Base-by-base conservation (phyloP, 2,888 invertebrate species). In the Pristionchus fissidentatus region DNA sequence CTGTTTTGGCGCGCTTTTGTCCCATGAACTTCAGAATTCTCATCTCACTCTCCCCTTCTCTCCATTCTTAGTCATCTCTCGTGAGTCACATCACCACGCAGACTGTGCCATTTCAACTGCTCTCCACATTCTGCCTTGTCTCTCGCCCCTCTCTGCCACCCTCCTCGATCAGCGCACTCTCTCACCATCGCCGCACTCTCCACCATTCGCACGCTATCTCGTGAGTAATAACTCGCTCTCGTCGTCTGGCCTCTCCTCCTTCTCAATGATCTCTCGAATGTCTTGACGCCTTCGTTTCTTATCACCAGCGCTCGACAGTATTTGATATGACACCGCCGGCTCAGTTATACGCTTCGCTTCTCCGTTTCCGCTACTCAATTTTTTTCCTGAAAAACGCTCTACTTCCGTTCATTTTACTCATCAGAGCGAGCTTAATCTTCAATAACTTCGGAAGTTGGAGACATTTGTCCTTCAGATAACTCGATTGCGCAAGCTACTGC, bases 31-130 rank as follows among this genome's bases (percentile, higher is more conserved):
- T n/a, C n/a, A n/a, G n/a, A n/a, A n/a, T n/a, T n/a, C n/a, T n/a
- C n/a, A n/a, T n/a, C n/a, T n/a, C n/a, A n/a, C n/a, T n/a, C n/a
- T n/a, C n/a, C n/a, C 55, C 13, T 55, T 55, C 55, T 22, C n/a
- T 7, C 55, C 13, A 7, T 13, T 73, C 75, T 77, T 77, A 52
- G 41, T 77, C 75, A 77, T 15, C 73, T 66, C 10, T 15, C 41
- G 8, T 70, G 70, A 70, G 26, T 70, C 70, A 70, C 35, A n/a
- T 26, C 70, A n/a, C 70, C 70, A 70, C 70, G 70, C 70, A 70
- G 60, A 60, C 41, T 38, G 38, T 7, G n/a, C n/a, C 41, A 41
- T 29, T 60, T 60, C 29, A 29, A 60, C 32, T 0, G 60, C 29
- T 60, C 60, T 60, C 60, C 32, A 29, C 13, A 60, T 60, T 57